Evolutionary conservation across 1,140 invertebrate genomes (phyloP), one percentile per base, ranked within the genome.

Genomic region (roundworm (Caenorhabditis elegans)): DNA sequence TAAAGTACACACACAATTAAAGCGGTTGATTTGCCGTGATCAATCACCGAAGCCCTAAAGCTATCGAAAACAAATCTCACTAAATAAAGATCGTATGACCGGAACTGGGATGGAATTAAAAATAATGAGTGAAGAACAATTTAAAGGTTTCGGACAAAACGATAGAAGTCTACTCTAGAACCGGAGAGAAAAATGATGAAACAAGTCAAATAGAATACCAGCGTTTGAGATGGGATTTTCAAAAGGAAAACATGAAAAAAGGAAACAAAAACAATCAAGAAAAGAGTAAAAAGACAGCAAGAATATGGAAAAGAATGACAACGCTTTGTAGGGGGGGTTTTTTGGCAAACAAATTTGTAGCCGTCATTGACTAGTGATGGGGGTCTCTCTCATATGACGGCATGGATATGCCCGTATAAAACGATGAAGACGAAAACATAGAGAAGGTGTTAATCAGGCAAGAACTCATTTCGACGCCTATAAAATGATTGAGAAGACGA

Each of bases 191-290:
- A 17, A 60, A 34, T 17, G 60, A 70, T 70, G 60, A 39, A 70
- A 70, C 60, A 70, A 70, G 60, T 70, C 43, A 19, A 13, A 24
- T 11, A 39, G 60, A 22, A 70, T 70, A 70, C 60, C 60, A 70
- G 60, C n/a, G 34, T 70, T 70, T 39, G 60, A 70, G 60, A 70
- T 31, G 13, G 60, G 60, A 70, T 70, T 70, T 70, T 70, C 60
- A 39, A 39, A 15, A 11, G 34, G 11, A 60, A 60, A 34, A 60
- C 11, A 60, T 24, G 53, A 60, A 60, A 60, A 60, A 34, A 31
- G 17, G 17, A 31, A n/a, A 34, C 31, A 70, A 43, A 70, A 34
- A 28, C n/a, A 22, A 39, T 10, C 22, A 70, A 70, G n/a, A 22
- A 70, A 39, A 70, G 19, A 26, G n/a, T 19, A 39, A 70, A 34